These are phyloP conservation scores for Zeus faber DNA, from an alignment of 2,113 vertebrate genomes.

Conservation along the genomic window DNA sequence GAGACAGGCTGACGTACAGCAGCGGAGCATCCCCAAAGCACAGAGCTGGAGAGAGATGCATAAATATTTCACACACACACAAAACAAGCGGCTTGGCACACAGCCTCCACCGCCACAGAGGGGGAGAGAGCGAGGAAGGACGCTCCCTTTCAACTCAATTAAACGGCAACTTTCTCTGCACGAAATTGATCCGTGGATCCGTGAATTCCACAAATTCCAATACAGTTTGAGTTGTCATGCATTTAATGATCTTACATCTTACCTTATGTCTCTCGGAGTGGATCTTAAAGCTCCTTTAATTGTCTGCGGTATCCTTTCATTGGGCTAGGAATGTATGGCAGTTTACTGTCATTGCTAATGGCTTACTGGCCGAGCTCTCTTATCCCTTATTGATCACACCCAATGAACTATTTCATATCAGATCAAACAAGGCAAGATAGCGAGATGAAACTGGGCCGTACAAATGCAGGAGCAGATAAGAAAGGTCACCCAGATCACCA, in stretches of 20 bases:
- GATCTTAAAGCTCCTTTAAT: constrained; percentile 23
- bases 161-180: constrained; percentile 28
- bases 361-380: constrained; percentile 31
- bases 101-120: constrained; percentile 35
- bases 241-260: not conserved
- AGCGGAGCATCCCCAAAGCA: constrained; percentile 55
- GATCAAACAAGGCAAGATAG: no score
- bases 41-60: constrained; percentile 52
- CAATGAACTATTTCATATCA: no score
- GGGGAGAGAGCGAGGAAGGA: constrained; percentile 29
- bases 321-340: constrained; percentile 26
- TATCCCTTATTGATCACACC: constrained; percentile 27
- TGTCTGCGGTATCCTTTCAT: constrained; percentile 40
- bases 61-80: constrained; percentile 62
- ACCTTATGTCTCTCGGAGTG: constrained; percentile 21
- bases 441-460: no score
- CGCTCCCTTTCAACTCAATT: constrained; percentile 27
- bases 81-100: constrained; percentile 48
- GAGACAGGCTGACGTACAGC: constrained; percentile 40
- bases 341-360: constrained; percentile 44
- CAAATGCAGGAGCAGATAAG: no score
- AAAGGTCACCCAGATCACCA: no score
- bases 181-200: constrained; percentile 9
- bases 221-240: not conserved
- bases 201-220: constrained; percentile 12